These are phyloP conservation scores for Umimayanthus kanabou DNA, from an alignment of 92 coral and sea anemone genomes.

Conservation along the genomic window DNA sequence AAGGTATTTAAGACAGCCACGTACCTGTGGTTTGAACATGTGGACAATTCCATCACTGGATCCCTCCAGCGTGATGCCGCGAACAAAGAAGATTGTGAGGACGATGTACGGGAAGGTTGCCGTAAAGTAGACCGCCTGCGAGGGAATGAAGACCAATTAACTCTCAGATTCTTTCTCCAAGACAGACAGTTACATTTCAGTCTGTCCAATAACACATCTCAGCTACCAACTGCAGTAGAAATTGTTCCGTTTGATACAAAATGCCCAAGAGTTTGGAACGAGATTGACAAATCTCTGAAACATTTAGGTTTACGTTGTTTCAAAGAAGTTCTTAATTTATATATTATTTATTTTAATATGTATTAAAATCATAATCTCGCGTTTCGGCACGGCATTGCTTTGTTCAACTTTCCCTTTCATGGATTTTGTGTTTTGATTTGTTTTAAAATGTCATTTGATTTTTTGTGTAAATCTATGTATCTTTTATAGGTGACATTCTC, in stretches of 20 bases:
- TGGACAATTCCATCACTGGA: conserved; percentile 82
- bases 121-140: conserved; percentile 78
- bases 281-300: too few species aligned
- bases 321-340: too few species aligned
- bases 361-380: too few species aligned
- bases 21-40: conserved; percentile 95
- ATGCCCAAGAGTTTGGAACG: too few species aligned
- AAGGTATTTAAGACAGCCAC: neutral
- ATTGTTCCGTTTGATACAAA: neutral
- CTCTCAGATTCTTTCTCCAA: neutral
- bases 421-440: too few species aligned
- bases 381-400: too few species aligned
- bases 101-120: conserved; percentile 89
- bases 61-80: conserved; percentile 90
- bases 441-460: too few species aligned
- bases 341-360: too few species aligned
- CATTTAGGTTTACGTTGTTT: too few species aligned
- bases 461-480: too few species aligned
- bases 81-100: conserved; percentile 83
- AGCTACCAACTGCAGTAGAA: neutral
- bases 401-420: too few species aligned
- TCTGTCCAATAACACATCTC: neutral
- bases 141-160: neutral
- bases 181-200: neutral
- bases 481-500: too few species aligned